Conservation (phyloP, 92 coral and sea anemone species). For the Isaurus tuberculatus region DNA sequence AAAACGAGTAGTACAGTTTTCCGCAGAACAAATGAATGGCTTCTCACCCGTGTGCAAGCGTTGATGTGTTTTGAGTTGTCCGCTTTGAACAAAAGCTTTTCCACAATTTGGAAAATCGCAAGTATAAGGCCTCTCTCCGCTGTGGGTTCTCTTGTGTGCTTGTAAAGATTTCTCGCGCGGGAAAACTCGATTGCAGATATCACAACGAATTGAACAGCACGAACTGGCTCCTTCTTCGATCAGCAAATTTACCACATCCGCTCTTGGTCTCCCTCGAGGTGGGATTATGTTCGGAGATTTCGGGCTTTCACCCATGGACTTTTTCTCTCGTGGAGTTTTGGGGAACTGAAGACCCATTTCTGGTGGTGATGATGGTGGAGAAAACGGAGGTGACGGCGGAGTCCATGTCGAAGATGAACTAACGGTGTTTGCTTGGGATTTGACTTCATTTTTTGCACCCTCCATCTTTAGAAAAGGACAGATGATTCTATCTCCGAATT, state of each 20-base stretch:
- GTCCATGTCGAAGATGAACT: slow-evolving; percentile 93
- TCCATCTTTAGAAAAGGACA: slow-evolving; percentile 78
- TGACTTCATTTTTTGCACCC: slow-evolving; percentile 56
- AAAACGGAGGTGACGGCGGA: slow-evolving; percentile 87
- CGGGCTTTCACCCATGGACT: slow-evolving; percentile 55
- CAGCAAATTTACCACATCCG: slow-evolving; percentile 85
- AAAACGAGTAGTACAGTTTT: slow-evolving; percentile 89
- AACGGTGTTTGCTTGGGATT: slow-evolving; percentile 68
- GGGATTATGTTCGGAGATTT: slow-evolving; percentile 81
- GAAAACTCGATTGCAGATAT: slow-evolving; percentile 97
- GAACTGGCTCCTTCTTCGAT: slow-evolving; percentile 97
- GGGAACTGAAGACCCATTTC: slow-evolving; percentile 60
- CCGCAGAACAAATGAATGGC: slow-evolving; percentile 90
- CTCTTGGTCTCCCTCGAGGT: slow-evolving; percentile 98
- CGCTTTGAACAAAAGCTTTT: slow-evolving; percentile 98
- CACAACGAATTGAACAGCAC: slow-evolving; percentile 96
- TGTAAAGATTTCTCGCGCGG: slow-evolving; percentile 99
- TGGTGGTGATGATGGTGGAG: slow-evolving; percentile 83
- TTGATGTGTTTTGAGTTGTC: slow-evolving; percentile 97
- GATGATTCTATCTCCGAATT: slow-evolving; percentile 68
- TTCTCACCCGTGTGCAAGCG: slow-evolving; percentile 96
- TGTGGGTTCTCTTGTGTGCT: slow-evolving; percentile 99
- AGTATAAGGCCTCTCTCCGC: slow-evolving; percentile 96
- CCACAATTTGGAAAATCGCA: slow-evolving; percentile 99
- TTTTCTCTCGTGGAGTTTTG: slow-evolving; percentile 69